Base-by-base conservation (phyloP, 2,113 vertebrate genomes). In the Barbus barbus region DNA sequence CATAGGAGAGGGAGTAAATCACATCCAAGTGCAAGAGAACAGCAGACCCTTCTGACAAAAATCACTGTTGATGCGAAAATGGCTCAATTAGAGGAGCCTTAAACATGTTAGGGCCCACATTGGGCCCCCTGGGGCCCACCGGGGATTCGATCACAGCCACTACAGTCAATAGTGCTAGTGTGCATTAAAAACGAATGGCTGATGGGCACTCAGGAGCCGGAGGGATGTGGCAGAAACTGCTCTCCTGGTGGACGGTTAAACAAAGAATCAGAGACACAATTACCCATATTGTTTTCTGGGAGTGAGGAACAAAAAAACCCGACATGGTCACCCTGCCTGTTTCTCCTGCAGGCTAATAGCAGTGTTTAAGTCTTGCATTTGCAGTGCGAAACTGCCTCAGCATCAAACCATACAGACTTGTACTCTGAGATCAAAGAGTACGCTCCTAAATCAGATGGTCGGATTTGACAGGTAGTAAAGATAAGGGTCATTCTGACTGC, bases 201-300 rank as follows among this genome's bases (percentile, higher is more conserved):
- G 91, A 92, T 91, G 92, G 87, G 89, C 87, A 80, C 90, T 89
- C 84, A 89, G 92, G 90, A 92, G 92, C 91, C 67, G 1, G 20
- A 85, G 86, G 87, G 74, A 80, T 88, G 91, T 90, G 91, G 90
- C 89, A 90, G 89, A 91, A 89, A 93, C 88, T 90, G 90, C 91
- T 92, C 90, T 93, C 90, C 89, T 89, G 92, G 91, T 91, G 93
- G 89, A 93, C 89, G 86, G 90, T 93, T 92, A 92, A 91, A 91
- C 91, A 94, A 93, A 92, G 89, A 91, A 90, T 84, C 90, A 91
- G 86, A 91, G 90, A 84, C 90, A 87, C 92, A 93, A 93, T 94
- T 94, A 92, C 93, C 89, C 81, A 36, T 56, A 81, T 88, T 90
- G 89, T 90, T 91, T 93, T 92, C 88, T 90, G 87, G 86, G 83